Evolutionary conservation across 2,113 vertebrate genomes (phyloP).

Genomic region (Aldabrachelys gigantea): DNA sequence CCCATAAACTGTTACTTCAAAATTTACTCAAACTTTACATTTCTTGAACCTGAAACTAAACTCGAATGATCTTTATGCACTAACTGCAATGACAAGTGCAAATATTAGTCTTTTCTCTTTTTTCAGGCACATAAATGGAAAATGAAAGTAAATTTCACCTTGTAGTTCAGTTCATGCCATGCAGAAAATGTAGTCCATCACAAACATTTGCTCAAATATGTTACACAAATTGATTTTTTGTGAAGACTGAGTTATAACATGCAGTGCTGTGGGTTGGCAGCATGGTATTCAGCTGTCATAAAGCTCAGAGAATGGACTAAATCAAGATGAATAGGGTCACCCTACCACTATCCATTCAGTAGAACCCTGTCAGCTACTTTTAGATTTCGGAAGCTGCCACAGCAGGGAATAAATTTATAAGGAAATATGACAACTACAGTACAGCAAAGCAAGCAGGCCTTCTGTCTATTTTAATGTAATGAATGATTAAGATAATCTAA

Average conservation of each 20-base stretch:
- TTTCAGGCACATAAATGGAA: background rate
- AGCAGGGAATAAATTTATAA: background rate
- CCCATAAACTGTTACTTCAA: background rate
- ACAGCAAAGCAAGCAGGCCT: background rate
- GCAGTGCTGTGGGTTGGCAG: background rate
- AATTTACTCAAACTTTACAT: background rate
- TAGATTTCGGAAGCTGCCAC: background rate
- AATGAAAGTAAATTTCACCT: background rate
- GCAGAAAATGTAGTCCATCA: background rate
- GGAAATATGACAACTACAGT: background rate
- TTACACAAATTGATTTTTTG: background rate
- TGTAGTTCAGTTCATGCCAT: background rate
- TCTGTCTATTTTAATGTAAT: background rate
- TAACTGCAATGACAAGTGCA: background rate
- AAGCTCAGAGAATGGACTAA: background rate
- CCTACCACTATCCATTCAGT: background rate
- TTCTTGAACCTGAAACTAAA: background rate
- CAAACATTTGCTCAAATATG: background rate
- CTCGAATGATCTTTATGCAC: background rate
- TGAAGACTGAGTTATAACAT: background rate
- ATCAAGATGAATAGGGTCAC: background rate
- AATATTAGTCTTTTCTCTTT: background rate
- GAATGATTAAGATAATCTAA: background rate
- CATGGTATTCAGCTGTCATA: background rate
- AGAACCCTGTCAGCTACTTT: background rate